Evolutionary conservation across 1,140 invertebrate species (phyloP).

Genomic region (Diploscapter pachys): DNA sequence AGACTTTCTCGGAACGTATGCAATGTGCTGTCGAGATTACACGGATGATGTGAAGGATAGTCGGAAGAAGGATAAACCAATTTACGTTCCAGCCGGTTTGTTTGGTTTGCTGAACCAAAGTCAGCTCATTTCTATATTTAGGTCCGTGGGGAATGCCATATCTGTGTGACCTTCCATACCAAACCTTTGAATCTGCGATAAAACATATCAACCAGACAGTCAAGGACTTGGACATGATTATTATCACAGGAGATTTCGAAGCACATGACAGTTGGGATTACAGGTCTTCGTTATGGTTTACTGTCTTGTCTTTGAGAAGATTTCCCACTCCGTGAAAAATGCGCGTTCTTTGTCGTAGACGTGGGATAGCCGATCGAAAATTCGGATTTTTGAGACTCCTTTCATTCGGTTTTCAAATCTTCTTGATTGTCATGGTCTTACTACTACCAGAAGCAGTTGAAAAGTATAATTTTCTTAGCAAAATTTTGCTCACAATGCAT

Average conservation of each 20-base stretch:
- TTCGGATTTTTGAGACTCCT: too few relatives aligned
- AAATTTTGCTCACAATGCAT: too few relatives aligned
- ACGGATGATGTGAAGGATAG: constrained; percentile 9
- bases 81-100: constrained; percentile 66
- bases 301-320: constrained; percentile 64
- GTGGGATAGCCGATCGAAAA: too few relatives aligned
- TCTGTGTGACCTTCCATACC: constrained; percentile 71
- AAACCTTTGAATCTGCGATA: constrained; percentile 66
- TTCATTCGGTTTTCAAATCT: too few relatives aligned
- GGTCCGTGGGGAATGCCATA: constrained; percentile 82
- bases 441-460: too few relatives aligned
- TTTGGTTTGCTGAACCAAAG: too few relatives aligned
- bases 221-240: constrained; percentile 80
- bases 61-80: constrained; percentile 8
- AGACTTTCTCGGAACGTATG: constrained; percentile 13
- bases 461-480: too few relatives aligned
- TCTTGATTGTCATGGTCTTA: too few relatives aligned
- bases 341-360: too few relatives aligned
- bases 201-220: constrained; percentile 57
- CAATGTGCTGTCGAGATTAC: constrained; percentile 32
- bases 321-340: constrained; percentile 63
- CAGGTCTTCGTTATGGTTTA: constrained; percentile 56
- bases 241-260: constrained; percentile 96
- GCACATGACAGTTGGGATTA: constrained; percentile 97
- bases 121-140: too few relatives aligned